These are phyloP conservation scores for Pithecia hirsuta DNA, from an alignment of 2,797 vertebrate species.

Conservation along the genomic window DNA sequence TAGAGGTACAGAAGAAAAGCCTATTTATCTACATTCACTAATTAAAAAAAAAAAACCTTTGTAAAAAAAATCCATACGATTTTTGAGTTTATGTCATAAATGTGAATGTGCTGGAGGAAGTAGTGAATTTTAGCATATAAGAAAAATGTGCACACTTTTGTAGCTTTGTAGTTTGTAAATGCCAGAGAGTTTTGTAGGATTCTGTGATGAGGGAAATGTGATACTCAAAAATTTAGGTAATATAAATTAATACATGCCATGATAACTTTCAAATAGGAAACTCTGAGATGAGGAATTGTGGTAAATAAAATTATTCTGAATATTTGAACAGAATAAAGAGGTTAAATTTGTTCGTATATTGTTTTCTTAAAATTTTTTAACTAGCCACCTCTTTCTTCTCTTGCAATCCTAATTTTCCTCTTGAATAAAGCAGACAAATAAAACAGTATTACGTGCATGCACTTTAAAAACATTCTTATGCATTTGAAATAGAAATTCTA, in stretches of 20 bases:
- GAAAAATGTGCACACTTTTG: neutral
- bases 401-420: neutral
- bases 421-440: neutral
- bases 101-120: neutral
- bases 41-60: constrained; percentile 1
- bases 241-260: neutral
- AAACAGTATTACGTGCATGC: neutral
- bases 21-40: neutral
- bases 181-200: neutral
- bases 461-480: neutral
- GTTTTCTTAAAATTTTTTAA: neutral
- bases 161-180: constrained; percentile 34
- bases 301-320: constrained; percentile 42
- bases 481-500: neutral
- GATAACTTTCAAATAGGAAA: neutral
- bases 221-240: constrained; percentile 46
- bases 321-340: constrained; percentile 37
- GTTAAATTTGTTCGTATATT: neutral
- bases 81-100: neutral
- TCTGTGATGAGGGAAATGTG: neutral
- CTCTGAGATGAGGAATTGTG: neutral
- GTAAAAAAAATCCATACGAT: neutral
- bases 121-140: neutral
- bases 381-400: neutral
- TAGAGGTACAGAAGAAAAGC: neutral